phyloP scores from a whole-genome alignment of 1,140 invertebrate genomes.

The Diorhabda elongata region DNA sequence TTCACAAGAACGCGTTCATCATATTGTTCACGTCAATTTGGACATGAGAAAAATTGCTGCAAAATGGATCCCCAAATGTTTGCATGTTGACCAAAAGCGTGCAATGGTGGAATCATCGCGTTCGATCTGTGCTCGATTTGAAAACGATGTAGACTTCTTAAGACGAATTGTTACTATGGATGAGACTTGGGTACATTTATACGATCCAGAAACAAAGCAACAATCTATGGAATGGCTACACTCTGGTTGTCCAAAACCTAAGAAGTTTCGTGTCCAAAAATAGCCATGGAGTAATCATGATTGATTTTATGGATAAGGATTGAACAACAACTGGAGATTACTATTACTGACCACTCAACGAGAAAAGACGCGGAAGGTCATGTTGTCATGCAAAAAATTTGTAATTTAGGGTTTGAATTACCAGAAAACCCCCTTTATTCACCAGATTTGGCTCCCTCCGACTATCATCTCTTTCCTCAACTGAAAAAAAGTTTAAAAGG shows the following conservation, averaged over 20 bases:
- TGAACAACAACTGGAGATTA: background rate
- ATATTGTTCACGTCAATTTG: background rate
- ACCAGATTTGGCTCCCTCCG: no score
- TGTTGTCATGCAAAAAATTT: background rate
- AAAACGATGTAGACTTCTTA: background rate
- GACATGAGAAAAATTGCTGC: background rate
- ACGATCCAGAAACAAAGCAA: background rate
- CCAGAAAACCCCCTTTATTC: no score
- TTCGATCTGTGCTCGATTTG: background rate
- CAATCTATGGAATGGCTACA: background rate
- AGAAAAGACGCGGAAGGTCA: background rate
- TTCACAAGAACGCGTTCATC: background rate
- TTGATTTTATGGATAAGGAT: background rate
- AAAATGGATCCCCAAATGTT: background rate
- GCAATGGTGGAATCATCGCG: background rate
- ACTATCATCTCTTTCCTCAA: no score
- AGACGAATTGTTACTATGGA: background rate
- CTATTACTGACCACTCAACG: background rate
- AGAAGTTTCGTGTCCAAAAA: background rate
- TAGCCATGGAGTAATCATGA: background rate
- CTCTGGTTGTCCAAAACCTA: background rate
- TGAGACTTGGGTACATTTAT: background rate
- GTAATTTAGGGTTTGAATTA: background rate
- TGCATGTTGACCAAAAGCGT: background rate
- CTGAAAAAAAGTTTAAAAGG: no score